Evolutionary conservation across 2,888 invertebrate genomes (phyloP), one percentile per base, ranked within the genome.

Genomic region (Stenchaetothrips biformis): DNA sequence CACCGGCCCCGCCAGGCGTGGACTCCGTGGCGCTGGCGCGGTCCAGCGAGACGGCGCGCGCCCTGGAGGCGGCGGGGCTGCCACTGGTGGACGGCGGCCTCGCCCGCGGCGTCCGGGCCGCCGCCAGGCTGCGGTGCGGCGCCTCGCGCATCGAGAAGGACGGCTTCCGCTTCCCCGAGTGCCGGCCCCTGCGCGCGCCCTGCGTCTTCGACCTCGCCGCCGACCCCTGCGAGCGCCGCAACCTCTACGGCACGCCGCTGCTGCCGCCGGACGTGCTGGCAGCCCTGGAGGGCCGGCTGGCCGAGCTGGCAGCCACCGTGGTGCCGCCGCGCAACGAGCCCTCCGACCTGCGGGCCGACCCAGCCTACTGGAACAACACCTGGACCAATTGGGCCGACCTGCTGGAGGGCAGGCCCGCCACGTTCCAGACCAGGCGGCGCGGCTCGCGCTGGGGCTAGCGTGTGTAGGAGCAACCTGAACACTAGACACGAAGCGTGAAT

Each of bases 171-270:
- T 74, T 25, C 67, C 67, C 67, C 21, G 67, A 21, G 67, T 89
- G 89, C 83, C 83, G 86, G 48, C 86, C 87, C 0, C 81, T 82
- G 3, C 79, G 83, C 62, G 82, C 83, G 0, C 87, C 88, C 1
- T 89, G 89, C 83, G 84, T 89, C 59, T 89, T 86, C 83, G 86
- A 89, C 83, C 86, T 89, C 79, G 84, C 85, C 1, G 83, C 85
- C 3, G 89, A 89, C 83, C 89, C 89, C 0, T 89, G 89, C 83
- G 89, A 89, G 83, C 86, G 85, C 80, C 84, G 86, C 80, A 88
- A 89, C 83, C 79, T 87, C 6, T 80, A 80, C 27, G 48, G 67
- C 16, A 59, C 67, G 9, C 67, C 67, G 21, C 25, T 21, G 21
- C 67, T 74, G 67, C 67, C 67, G 21, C 21, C 67, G 9, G 21